Evolutionary conservation across 2,797 vertebrate species (phyloP).

Genomic region (Falco peregrinus): DNA sequence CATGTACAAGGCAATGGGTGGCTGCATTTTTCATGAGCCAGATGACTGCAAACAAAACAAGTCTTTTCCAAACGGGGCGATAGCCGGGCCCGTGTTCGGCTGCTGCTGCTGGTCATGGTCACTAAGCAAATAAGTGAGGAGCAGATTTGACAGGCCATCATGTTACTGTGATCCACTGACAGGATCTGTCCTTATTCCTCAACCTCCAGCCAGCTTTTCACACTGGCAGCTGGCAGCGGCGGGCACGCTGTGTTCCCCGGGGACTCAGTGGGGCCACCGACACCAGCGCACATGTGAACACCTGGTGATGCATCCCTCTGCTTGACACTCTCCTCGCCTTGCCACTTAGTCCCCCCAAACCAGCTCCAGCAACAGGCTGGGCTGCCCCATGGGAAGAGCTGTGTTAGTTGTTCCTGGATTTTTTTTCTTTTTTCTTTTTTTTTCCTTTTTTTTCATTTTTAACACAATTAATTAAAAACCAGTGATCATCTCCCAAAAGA

Average conservation of each 20-base stretch:
- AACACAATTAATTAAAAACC: conserved; percentile 47
- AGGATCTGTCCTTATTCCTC: not conserved
- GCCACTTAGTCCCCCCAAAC: rapidly evolving
- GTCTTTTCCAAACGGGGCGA: not conserved
- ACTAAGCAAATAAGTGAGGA: conserved; percentile 21
- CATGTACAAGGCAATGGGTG: not conserved
- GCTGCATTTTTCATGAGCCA: conserved; percentile 72
- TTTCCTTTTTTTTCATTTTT: not conserved
- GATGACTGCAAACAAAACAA: conserved; percentile 46
- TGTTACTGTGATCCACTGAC: not conserved
- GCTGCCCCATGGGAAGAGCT: not conserved
- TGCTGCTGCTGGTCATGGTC: not conserved
- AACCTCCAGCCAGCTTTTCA: conserved; percentile 43
- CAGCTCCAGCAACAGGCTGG: not conserved
- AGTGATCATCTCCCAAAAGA: not conserved
- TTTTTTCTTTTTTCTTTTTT: not conserved
- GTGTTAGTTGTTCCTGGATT: not conserved
- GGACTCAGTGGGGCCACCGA: not conserved
- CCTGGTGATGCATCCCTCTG: not conserved
- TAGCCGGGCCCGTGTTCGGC: not conserved
- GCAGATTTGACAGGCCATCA: conserved; percentile 24
- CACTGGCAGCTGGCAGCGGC: not conserved
- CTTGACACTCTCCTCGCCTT: not conserved
- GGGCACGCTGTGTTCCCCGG: not conserved
- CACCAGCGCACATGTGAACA: not conserved